A percentile compares a stretch with the other conserved stretches of the same genome.
Evolutionary conservation across 2,797 vertebrate species (phyloP).

Genomic region (Aulostomus chinensis): DNA sequence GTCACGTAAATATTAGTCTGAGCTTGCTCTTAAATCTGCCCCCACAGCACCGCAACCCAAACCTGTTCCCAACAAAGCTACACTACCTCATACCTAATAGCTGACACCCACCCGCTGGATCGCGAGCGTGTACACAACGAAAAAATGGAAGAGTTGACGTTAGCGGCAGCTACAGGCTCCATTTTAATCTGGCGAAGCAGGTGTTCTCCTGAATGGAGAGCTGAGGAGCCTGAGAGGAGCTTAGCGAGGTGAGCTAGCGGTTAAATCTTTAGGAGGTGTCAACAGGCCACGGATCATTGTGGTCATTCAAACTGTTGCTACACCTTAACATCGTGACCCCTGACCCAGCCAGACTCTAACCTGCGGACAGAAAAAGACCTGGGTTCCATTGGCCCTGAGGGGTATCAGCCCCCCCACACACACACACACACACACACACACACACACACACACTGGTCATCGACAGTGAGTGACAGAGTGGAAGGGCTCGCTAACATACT

Average conservation of each 20-base stretch:
- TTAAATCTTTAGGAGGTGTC: conserved; percentile 51
- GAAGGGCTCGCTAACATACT: conserved; percentile 47
- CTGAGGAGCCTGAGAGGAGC: too few relatives aligned
- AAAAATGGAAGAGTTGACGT: too few relatives aligned
- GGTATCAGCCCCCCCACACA: conserved; percentile 25
- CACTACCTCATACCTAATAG: conserved; percentile 31
- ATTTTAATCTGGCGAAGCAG: too few relatives aligned
- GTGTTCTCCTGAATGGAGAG: too few relatives aligned
- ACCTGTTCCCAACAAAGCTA: conserved; percentile 32
- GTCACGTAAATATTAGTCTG: conserved; percentile 70
- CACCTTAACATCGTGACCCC: conserved; percentile 50
- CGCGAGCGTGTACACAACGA: too few relatives aligned
- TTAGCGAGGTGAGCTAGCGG: too few relatives aligned
- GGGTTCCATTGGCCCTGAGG: conserved; percentile 36
- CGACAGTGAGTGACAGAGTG: conserved; percentile 53
- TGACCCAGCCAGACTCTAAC: conserved; percentile 35
- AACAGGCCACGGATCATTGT: conserved; percentile 41
- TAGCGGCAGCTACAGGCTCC: too few relatives aligned
- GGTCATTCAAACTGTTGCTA: conserved; percentile 46
- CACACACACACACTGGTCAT: conserved; percentile 33
- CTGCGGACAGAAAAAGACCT: conserved; percentile 13
- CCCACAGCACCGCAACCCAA: conserved; percentile 24
- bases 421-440: conserved; percentile 18
- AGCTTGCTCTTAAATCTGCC: conserved; percentile 66
- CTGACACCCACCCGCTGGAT: conserved; percentile 11